phyloP scores from a whole-genome alignment of 2,888 invertebrate species.

The Tiphia femorata region DNA sequence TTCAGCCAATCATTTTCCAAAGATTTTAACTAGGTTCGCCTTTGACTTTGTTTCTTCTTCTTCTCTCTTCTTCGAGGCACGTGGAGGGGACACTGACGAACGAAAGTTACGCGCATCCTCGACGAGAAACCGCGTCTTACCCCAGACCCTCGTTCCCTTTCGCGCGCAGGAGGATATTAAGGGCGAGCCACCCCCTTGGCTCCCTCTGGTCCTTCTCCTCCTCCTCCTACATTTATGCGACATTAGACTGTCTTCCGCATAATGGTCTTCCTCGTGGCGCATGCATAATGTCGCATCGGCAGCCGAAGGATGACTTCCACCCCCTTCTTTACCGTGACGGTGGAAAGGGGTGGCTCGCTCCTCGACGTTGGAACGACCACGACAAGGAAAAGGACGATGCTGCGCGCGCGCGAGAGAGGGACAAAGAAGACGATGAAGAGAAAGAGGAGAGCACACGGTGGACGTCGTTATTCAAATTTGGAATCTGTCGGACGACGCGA shows the following conservation, averaged over 20 bases:
- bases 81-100: no score
- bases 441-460: conserved; percentile 12
- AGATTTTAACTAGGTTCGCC: no score
- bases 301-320: conserved; percentile 1
- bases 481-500: background rate
- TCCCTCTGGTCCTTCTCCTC: no score
- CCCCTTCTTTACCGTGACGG: no score
- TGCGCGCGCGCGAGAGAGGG: background rate
- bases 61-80: no score
- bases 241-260: conserved; percentile 5
- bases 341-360: background rate
- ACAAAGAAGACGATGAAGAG: conserved; percentile 1
- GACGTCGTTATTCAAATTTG: conserved; percentile 2
- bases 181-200: no score
- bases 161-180: no score
- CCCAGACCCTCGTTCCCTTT: no score
- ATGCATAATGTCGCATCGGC: conserved; percentile 35
- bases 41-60: no score
- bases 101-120: no score
- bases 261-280: conserved; percentile 12
- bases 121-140: no score
- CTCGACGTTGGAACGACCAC: background rate
- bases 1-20: no score
- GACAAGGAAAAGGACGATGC: background rate
- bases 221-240: conserved; percentile 7